These are phyloP conservation scores for Criorhina ranunculi DNA, from an alignment of 2,888 invertebrate species.

Conservation along the genomic window DNA sequence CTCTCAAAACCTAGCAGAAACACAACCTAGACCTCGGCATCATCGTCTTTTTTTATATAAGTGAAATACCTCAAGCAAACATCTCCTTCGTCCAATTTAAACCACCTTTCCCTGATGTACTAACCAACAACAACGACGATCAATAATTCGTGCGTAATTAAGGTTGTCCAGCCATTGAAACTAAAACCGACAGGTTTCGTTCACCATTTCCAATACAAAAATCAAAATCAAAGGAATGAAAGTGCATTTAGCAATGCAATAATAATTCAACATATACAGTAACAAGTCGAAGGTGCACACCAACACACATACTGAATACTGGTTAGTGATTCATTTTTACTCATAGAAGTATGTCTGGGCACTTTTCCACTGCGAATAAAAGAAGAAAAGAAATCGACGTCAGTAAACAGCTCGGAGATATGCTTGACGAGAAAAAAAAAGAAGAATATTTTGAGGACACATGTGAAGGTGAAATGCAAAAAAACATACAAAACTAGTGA, in stretches of 20 bases:
- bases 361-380: not conserved
- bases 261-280: conserved; percentile 15
- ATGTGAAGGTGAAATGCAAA: conserved; percentile 52
- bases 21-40: conserved; percentile 40
- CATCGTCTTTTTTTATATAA: conserved; percentile 12
- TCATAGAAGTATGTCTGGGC: not conserved
- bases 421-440: conserved; percentile 36
- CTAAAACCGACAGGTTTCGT: conserved; percentile 20
- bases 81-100: conserved; percentile 9
- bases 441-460: conserved; percentile 24
- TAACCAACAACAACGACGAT: not conserved
- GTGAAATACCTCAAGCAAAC: conserved; percentile 6
- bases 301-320: not conserved
- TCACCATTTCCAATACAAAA: conserved; percentile 15
- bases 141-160: conserved; percentile 41
- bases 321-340: not conserved
- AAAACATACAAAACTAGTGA: conserved; percentile 34
- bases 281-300: not conserved
- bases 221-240: conserved; percentile 35
- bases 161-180: conserved; percentile 54
- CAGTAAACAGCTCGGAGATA: conserved; percentile 38
- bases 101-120: conserved; percentile 2
- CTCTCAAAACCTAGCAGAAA: not conserved
- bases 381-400: not conserved
- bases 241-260: conserved; percentile 48